Evolutionary conservation across 2,888 invertebrate genomes (phyloP), one percentile per base, ranked within the genome.

Genomic region (Apomyelois bistriatella): DNA sequence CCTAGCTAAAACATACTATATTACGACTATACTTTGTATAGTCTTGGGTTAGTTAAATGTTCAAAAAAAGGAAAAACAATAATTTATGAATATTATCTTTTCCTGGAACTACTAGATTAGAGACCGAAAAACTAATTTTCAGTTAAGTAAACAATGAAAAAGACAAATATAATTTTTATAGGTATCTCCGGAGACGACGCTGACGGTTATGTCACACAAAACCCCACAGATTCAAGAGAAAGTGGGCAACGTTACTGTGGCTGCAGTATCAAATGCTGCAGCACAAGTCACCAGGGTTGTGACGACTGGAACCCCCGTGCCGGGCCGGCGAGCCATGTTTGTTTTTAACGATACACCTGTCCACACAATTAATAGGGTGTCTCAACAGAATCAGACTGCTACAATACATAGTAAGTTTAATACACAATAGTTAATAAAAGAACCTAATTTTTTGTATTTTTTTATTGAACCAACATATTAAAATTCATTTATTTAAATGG

Each of bases 161-260:
- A n/a, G n/a, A n/a, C n/a, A n/a, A 10, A 12, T 12, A 16, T 2
- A 38, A 37, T 12, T 17, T 37, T 52, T 52, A 13, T 74, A 91
- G 91, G 84, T 90, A 13, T 89, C 91, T 3, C 89, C 91, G 37
- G 91, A 91, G 61, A 91, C 91, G 48, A 91, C 90, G 13, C 59
- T 91, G 53, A 91, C 91, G 49, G 90, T 91, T 38, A 90, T 90
- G 86, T 85, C 90, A 37, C 89, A 90, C 57, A 91, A 91, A 67
- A 79, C 88, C 37, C 91, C 91, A 0, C 90, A 89, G 65, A 85
- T 89, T 1, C 90, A 91, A 67, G 91, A 91, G 54, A 91, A 91
- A 73, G 84, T 83, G 13, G 87, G 89, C 30, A 79, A 87, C 17
- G 84, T 88, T 0, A 76, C 81, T 0, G 89, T 89, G 4, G 86